Percentiles rank a stretch among this genome's conserved stretches.
Conservation (phyloP, 2,113 vertebrate species). For the Noctilio leporinus region DNA sequence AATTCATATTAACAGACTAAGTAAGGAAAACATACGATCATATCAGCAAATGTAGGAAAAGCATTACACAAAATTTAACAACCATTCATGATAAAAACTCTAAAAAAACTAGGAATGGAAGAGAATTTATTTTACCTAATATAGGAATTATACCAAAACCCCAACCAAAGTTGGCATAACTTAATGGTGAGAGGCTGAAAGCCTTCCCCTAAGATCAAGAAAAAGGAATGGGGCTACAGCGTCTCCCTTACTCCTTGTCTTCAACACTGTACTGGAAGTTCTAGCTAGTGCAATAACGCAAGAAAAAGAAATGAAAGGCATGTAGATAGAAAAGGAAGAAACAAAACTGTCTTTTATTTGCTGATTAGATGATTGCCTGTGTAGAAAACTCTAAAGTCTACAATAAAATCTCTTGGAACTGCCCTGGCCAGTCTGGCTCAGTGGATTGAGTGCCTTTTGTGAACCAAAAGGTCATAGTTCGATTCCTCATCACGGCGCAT, state of each 20-base stretch:
- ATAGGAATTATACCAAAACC: neutral
- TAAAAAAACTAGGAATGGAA: neutral
- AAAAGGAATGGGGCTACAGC: neutral
- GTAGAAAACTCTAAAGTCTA: neutral
- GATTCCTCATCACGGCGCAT: too few relatives aligned
- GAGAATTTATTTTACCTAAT: neutral
- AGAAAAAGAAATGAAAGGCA: neutral
- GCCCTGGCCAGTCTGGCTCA: too few relatives aligned
- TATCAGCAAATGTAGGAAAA: neutral
- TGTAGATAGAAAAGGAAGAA: neutral
- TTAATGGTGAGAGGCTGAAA: neutral
- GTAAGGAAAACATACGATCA: neutral
- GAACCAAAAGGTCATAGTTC: too few relatives aligned
- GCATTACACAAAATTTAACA: neutral
- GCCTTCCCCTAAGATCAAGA: neutral
- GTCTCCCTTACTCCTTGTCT: neutral
- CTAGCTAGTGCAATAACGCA: neutral
- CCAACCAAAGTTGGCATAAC: neutral
- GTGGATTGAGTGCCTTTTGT: too few relatives aligned
- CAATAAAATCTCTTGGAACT: neutral
- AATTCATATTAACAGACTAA: neutral
- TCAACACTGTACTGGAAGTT: neutral
- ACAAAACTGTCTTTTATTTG: neutral
- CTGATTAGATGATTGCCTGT: neutral
- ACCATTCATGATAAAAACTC: neutral